Conservation (phyloP, 1,140 invertebrate genomes). For the Pseudomyrmex gracilis region DNA sequence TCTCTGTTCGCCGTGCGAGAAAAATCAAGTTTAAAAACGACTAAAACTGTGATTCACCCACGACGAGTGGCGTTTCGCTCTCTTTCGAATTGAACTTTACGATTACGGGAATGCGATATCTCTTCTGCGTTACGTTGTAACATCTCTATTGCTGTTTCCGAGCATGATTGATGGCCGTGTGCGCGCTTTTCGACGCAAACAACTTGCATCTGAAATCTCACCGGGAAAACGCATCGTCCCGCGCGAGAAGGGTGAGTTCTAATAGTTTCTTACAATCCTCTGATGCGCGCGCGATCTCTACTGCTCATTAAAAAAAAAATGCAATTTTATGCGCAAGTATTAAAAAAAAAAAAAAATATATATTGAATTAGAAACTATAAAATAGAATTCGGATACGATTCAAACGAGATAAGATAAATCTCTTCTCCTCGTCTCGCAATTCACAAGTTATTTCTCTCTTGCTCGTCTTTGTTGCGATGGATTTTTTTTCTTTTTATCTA, state of each 20-base stretch:
- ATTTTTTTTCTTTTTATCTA: not conserved
- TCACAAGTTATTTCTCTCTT: not conserved
- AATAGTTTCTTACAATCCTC: not conserved
- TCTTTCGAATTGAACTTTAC: slow-evolving; percentile 39
- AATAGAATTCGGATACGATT: too few species aligned
- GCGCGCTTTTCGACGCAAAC: slow-evolving; percentile 25
- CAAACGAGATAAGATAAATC: not conserved
- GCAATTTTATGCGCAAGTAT: too few species aligned
- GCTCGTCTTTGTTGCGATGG: not conserved
- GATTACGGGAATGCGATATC: slow-evolving; percentile 42
- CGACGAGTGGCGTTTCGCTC: slow-evolving; percentile 4
- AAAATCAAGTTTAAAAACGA: slow-evolving; percentile 2
- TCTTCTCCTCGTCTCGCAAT: not conserved
- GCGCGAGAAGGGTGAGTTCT: not conserved
- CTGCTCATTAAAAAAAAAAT: not conserved
- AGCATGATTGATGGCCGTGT: slow-evolving; percentile 21
- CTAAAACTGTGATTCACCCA: not conserved
- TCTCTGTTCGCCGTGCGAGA: not conserved
- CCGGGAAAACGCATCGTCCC: slow-evolving; percentile 11
- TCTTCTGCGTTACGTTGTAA: slow-evolving; percentile 33
- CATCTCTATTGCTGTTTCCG: slow-evolving; percentile 44
- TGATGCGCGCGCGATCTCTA: not conserved
- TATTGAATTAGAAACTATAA: too few species aligned
- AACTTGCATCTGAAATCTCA: slow-evolving; percentile 9
- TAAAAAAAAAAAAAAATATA: too few species aligned